Percentiles rank a stretch among this genome's conserved stretches.
Evolutionary conservation across 2,113 vertebrate species (phyloP).

Genomic region (Leucopsar rothschildi): DNA sequence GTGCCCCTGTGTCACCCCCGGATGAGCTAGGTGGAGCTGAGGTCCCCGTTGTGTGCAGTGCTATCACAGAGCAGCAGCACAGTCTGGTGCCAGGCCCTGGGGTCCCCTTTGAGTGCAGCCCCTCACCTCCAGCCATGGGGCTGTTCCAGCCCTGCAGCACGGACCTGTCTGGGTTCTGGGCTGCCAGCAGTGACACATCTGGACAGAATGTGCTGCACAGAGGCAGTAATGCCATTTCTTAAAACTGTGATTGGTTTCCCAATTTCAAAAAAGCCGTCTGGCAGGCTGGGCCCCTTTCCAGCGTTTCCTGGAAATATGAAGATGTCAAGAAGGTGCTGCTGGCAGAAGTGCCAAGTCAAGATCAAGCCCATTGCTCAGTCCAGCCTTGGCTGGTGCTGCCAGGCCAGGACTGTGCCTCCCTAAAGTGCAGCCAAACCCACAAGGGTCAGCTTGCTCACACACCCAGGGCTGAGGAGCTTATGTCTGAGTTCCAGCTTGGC

Average conservation of each 20-base stretch:
- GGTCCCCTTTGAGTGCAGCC: not conserved
- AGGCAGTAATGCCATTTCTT: not conserved
- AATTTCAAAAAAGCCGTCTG: not conserved
- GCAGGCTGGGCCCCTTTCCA: conserved; percentile 17
- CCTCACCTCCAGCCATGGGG: not conserved
- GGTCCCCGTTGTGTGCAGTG: accelerated
- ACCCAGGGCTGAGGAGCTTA: not conserved
- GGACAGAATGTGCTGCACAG: not conserved
- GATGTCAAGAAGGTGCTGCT: not conserved
- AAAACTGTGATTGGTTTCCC: not conserved
- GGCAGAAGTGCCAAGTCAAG: not conserved
- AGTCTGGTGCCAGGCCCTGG: not conserved
- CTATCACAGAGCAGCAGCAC: accelerated
- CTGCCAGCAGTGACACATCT: not conserved
- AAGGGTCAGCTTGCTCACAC: accelerated
- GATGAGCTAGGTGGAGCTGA: not conserved
- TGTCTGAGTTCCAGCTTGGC: not conserved
- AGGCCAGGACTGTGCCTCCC: not conserved
- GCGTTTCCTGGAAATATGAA: not conserved
- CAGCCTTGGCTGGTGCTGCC: not conserved
- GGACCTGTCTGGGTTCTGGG: not conserved
- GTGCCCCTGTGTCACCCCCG: not conserved
- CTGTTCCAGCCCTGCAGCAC: not conserved
- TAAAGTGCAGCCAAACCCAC: not conserved
- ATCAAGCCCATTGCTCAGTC: accelerated